Base-by-base conservation (phyloP, 2,113 vertebrate genomes). In the Lepus americanus region DNA sequence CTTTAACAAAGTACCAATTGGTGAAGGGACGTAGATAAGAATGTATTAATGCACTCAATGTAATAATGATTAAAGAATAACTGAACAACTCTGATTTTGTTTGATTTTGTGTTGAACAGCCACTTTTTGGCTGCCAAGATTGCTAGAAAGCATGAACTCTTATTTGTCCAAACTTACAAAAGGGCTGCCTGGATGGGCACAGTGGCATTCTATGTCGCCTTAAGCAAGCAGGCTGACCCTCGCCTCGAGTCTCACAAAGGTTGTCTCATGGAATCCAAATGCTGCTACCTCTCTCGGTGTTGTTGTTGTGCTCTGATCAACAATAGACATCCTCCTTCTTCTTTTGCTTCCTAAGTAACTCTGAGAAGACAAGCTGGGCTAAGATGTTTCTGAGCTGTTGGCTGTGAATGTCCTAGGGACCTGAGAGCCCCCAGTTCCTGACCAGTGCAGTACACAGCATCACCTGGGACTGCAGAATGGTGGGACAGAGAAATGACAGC, bases 1-100 rank as follows among this genome's bases (percentile, higher is more conserved):
- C 70, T 89, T 94, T 84, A 92, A 94, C 85, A 81, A 95, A 87
- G 33, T 78, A 29, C 83, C 76, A 61, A 2, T 82, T 82, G 95
- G 95, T 95, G 87, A 72, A 93, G 94, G 94, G 95, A 94, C 89
- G 51, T 95, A 96, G 94, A 51, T 73, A 66, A 87, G 95, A 97
- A 95, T 95, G 85, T 92, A 69, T 80, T 93, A 66, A 55, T 59
- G 36, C 64, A 83, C 94, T 87, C 96, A 85, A 72, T 90, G 69
- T 92, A 78, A 86, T 86, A 29, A 51, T 3, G 5, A 87, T 97
- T 95, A 96, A 96, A 96, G 73, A 76, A 51, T 87, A 92, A 92
- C 31, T 93, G 25, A 87, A 44, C 39, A 51, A 78, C 33, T 82
- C 87, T 89, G 90, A 64, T 82, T 79, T 86, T 3, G 19, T 90